These are phyloP conservation scores for Dasyornis broadbenti DNA, from an alignment of 2,113 vertebrate genomes.

Conservation along the genomic window DNA sequence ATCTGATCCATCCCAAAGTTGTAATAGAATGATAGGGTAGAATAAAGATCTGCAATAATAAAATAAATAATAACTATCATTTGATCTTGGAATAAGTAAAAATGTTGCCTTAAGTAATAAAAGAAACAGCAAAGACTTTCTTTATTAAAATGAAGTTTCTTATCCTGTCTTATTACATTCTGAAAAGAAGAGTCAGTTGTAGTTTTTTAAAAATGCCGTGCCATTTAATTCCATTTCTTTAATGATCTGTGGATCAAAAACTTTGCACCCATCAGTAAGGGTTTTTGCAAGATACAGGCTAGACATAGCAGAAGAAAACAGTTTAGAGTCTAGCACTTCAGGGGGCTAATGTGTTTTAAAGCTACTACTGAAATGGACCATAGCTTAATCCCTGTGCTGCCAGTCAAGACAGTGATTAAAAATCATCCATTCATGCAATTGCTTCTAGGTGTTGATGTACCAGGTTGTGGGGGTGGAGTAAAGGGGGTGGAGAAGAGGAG, in stretches of 20 bases:
- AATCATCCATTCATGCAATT: slow-evolving; percentile 60
- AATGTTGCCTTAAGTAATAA: neutral
- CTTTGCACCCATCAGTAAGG: neutral
- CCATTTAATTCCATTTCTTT: slow-evolving; percentile 43
- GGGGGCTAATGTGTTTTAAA: slow-evolving; percentile 51
- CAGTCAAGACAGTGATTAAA: slow-evolving; percentile 57
- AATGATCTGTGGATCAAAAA: slow-evolving; percentile 13
- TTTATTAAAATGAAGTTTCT: neutral
- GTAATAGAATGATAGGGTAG: neutral
- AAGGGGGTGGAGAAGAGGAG: neutral
- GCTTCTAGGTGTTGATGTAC: slow-evolving; percentile 9
- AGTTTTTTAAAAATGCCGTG: neutral
- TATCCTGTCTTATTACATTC: neutral
- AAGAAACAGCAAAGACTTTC: neutral
- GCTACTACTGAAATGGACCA: neutral
- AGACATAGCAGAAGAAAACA: slow-evolving; percentile 9
- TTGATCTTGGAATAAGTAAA: neutral
- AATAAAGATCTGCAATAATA: neutral
- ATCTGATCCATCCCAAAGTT: neutral
- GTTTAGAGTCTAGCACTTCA: slow-evolving; percentile 30
- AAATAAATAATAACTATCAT: neutral
- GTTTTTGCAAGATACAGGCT: slow-evolving; percentile 11
- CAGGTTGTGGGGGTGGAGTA: neutral
- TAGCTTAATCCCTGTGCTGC: slow-evolving; percentile 59
- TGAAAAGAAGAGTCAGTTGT: neutral